phyloP scores from a whole-genome alignment of 2,888 invertebrate genomes.

The Tholera decimalis region DNA sequence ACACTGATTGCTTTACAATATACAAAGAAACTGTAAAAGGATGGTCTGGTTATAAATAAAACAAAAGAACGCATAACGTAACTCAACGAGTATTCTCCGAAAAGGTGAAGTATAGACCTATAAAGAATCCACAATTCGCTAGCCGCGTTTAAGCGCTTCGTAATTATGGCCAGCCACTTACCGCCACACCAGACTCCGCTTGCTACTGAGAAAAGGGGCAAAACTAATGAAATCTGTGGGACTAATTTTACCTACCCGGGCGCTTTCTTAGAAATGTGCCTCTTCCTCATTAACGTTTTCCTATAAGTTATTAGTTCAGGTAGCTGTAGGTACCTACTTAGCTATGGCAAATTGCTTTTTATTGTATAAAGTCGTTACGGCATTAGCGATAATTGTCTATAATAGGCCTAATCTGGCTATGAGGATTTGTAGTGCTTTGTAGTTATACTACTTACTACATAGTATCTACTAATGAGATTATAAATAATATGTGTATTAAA shows the following conservation, averaged over 20 bases:
- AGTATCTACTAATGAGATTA: background rate
- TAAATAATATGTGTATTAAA: background rate
- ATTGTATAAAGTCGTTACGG: constrained; percentile 12
- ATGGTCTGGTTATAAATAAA: constrained; percentile 2
- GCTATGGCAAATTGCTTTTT: background rate
- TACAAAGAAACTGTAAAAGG: constrained; percentile 22
- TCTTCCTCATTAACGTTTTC: constrained; percentile 17
- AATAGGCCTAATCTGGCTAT: constrained; percentile 2
- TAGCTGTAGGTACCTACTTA: constrained; percentile 21
- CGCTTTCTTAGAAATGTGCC: constrained; percentile 40
- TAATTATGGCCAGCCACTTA: background rate
- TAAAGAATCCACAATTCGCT: background rate
- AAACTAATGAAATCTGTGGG: background rate
- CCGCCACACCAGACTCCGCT: background rate
- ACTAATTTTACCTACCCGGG: constrained; percentile 16
- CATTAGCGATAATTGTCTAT: constrained; percentile 8
- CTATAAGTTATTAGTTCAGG: constrained; percentile 31
- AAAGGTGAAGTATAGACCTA: background rate
- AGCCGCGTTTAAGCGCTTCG: background rate
- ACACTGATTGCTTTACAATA: constrained; percentile 16
- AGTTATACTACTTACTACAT: background rate
- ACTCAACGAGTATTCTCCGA: background rate
- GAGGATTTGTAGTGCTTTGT: background rate
- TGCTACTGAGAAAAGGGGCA: background rate
- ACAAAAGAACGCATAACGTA: background rate